Evolutionary conservation across 2,797 vertebrate genomes (phyloP).

Genomic region (Artibeus lituratus): DNA sequence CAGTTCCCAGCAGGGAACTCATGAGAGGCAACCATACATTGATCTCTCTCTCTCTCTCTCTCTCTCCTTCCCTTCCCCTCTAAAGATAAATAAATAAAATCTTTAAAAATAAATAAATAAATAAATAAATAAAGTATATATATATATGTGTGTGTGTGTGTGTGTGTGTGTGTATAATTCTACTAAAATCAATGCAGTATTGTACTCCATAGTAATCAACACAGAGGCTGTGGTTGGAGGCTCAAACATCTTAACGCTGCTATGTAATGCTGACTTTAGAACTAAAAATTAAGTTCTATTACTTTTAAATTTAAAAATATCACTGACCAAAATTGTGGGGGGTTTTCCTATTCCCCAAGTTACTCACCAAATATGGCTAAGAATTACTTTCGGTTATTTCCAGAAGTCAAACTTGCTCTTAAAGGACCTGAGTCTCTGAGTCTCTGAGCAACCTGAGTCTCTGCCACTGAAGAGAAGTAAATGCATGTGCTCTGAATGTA

Average conservation of each 20-base stretch:
- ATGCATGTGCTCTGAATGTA: neutral
- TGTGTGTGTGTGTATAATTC: neutral
- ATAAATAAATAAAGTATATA: too few relatives aligned
- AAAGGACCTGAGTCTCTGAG: too few relatives aligned
- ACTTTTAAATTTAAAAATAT: neutral
- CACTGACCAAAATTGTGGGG: neutral
- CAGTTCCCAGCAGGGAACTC: too few relatives aligned
- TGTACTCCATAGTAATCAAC: neutral
- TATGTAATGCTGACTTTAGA: slow-evolving; percentile 26
- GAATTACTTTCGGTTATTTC: slow-evolving; percentile 29
- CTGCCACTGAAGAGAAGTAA: neutral
- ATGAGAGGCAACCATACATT: too few relatives aligned
- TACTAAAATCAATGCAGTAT: neutral
- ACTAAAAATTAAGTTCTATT: neutral
- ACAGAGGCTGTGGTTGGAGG: neutral
- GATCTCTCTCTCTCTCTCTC: too few relatives aligned
- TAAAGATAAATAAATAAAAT: too few relatives aligned
- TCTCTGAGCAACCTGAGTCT: too few relatives aligned
- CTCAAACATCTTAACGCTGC: neutral
- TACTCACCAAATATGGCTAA: neutral
- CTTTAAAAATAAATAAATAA: too few relatives aligned
- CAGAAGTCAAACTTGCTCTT: neutral
- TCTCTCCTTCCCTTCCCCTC: too few relatives aligned
- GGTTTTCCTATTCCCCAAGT: neutral
- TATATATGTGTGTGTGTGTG: neutral